These are phyloP conservation scores for Globodera rostochiensis DNA, from an alignment of 1,140 invertebrate species.

Conservation along the genomic window DNA sequence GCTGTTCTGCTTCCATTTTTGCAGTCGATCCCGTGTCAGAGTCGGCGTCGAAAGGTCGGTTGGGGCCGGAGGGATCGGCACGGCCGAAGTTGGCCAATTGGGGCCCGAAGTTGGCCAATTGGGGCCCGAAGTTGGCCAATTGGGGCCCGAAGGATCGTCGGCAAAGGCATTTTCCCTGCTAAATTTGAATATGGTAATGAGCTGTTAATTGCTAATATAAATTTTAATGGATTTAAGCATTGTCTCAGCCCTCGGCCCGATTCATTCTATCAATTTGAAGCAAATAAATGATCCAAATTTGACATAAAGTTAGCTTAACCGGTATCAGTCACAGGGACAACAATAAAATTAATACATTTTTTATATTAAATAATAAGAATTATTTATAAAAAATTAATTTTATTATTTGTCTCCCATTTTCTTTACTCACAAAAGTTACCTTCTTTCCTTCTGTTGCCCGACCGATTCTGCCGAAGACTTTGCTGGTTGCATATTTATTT, in stretches of 20 bases:
- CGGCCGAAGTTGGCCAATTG: not conserved
- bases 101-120: not conserved
- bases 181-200: too few relatives aligned
- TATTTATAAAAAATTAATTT: too few relatives aligned
- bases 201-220: too few relatives aligned
- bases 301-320: too few relatives aligned
- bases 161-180: not conserved
- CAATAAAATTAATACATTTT: too few relatives aligned
- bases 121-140: not conserved
- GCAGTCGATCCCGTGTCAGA: not conserved
- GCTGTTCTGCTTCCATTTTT: slow-evolving; percentile 26
- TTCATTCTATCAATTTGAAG: too few relatives aligned
- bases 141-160: not conserved
- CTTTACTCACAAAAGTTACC: not conserved
- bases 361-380: not conserved
- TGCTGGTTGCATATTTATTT: not conserved
- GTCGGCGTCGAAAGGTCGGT: not conserved
- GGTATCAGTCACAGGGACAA: too few relatives aligned
- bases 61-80: not conserved
- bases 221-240: too few relatives aligned
- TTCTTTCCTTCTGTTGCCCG: not conserved
- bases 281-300: too few relatives aligned
- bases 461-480: slow-evolving; percentile 4
- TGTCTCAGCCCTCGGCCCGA: too few relatives aligned
- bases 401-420: too few relatives aligned